A percentile compares a stretch with the other conserved stretches of the same genome.
Conservation (phyloP, 2,888 invertebrate genomes). For the Gymnoscelis rufifasciata region DNA sequence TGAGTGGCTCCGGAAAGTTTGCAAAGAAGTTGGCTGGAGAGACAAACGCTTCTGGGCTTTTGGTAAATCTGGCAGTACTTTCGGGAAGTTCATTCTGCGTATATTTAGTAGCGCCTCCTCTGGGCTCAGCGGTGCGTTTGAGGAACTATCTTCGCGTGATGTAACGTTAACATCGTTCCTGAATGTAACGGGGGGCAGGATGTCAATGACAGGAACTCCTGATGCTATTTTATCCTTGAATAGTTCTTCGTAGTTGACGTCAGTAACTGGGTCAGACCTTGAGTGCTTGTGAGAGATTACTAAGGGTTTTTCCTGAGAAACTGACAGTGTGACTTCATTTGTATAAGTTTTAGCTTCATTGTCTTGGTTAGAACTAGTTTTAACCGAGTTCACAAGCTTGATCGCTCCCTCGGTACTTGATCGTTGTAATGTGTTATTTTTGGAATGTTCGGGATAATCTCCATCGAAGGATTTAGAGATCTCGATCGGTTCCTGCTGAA, state of each 20-base stretch:
- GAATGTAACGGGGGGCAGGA: slow-evolving; percentile 68
- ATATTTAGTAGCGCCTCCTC: slow-evolving; percentile 86
- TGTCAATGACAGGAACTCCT: slow-evolving; percentile 44
- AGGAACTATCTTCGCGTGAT: slow-evolving; percentile 78
- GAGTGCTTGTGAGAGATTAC: slow-evolving; percentile 83
- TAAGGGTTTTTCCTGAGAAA: slow-evolving; percentile 52
- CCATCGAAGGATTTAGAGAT: slow-evolving; percentile 81
- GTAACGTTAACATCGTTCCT: slow-evolving; percentile 87
- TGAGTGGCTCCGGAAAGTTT: slow-evolving; percentile 57
- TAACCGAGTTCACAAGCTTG: slow-evolving; percentile 23
- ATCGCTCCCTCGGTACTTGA: slow-evolving; percentile 69
- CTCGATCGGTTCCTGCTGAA: slow-evolving; percentile 88
- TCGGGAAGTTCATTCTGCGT: slow-evolving; percentile 88
- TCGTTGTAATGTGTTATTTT: slow-evolving; percentile 51
- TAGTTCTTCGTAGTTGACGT: slow-evolving; percentile 69
- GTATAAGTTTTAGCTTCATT: slow-evolving; percentile 50
- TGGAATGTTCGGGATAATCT: slow-evolving; percentile 56
- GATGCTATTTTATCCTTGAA: slow-evolving; percentile 51
- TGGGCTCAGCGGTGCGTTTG: slow-evolving; percentile 72
- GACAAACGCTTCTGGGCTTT: slow-evolving; percentile 81
- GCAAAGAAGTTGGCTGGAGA: slow-evolving; percentile 77
- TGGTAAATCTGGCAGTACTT: slow-evolving; percentile 89
- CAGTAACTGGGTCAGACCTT: slow-evolving; percentile 83
- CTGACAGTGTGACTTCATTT: slow-evolving; percentile 59
- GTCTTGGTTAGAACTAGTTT: slow-evolving; percentile 28